Conservation (phyloP, 2,113 vertebrate species). For the Lamprologus sp. region DNA sequence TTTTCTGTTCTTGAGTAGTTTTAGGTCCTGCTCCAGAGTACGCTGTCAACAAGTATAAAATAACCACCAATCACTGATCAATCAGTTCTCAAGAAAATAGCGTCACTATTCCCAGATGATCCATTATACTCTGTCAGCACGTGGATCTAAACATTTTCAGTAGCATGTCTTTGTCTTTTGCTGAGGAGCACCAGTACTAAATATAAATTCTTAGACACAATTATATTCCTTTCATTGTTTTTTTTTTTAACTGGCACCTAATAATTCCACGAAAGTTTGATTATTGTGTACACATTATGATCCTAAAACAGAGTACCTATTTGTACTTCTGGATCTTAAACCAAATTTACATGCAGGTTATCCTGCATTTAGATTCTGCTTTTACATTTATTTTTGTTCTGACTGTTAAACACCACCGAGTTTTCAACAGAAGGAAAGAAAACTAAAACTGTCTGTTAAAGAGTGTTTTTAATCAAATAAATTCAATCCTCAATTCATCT, state of each 20-base stretch:
- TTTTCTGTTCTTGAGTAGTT: neutral
- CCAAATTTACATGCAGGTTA: neutral
- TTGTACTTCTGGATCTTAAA: neutral
- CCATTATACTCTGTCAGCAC: neutral
- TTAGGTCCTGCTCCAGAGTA: rapidly evolving
- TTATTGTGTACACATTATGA: neutral
- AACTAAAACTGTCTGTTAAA: neutral
- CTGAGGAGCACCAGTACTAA: neutral
- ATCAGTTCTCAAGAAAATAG: neutral
- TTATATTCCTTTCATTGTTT: neutral
- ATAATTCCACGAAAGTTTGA: neutral
- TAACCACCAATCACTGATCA: neutral
- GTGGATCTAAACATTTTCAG: neutral
- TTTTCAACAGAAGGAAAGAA: neutral
- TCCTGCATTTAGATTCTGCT: neutral
- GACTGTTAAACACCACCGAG: rapidly evolving
- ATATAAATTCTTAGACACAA: neutral
- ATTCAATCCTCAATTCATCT: neutral
- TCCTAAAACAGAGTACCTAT: neutral
- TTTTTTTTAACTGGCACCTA: neutral
- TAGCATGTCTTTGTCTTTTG: neutral
- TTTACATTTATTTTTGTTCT: neutral
- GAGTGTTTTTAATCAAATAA: neutral
- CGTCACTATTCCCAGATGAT: neutral
- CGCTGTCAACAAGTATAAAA: neutral